These are phyloP conservation scores for Stratiolaelaps scimitus DNA, from an alignment of 1,140 invertebrate species.

Conservation along the genomic window DNA sequence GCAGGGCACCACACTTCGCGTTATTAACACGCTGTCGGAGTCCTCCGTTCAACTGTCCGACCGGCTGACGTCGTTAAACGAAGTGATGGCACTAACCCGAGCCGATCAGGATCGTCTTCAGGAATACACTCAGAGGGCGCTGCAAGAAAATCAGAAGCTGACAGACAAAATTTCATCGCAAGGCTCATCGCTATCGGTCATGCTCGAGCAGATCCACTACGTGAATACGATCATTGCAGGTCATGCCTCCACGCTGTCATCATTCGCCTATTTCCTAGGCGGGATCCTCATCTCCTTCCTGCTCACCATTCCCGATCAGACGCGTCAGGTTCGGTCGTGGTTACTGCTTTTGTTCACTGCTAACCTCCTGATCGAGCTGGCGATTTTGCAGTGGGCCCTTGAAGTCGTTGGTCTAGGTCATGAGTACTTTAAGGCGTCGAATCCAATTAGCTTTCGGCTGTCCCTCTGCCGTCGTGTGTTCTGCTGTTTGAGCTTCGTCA, in stretches of 20 bases:
- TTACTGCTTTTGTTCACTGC: conserved; percentile 6
- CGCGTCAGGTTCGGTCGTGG: conserved; percentile 8
- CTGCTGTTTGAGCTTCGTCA: conserved; percentile 21
- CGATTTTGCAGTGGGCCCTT: conserved; percentile 23
- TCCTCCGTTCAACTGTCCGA: conserved; percentile 2
- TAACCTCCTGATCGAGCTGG: conserved; percentile 16
- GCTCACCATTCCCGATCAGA: background rate
- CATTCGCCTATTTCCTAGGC: conserved; percentile 13
- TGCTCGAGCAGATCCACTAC: conserved; percentile 19
- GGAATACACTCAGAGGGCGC: background rate
- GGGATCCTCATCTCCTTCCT: background rate
- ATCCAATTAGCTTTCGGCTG: conserved; percentile 10
- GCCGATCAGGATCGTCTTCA: conserved; percentile 25
- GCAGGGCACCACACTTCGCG: conserved; percentile 2
- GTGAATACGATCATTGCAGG: conserved; percentile 20
- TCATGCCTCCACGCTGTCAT: conserved; percentile 15
- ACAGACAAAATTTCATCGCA: conserved; percentile 7
- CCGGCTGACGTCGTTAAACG: background rate
- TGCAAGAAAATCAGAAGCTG: conserved; percentile 6
- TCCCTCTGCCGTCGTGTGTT: background rate
- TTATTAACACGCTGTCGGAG: conserved; percentile 14
- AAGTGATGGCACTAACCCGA: background rate
- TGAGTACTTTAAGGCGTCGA: conserved; percentile 9
- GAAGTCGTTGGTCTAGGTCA: conserved; percentile 16
- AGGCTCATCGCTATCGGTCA: conserved; percentile 16